Base-by-base conservation (phyloP, 2,888 invertebrate genomes). In the Phorcus lineatus region DNA sequence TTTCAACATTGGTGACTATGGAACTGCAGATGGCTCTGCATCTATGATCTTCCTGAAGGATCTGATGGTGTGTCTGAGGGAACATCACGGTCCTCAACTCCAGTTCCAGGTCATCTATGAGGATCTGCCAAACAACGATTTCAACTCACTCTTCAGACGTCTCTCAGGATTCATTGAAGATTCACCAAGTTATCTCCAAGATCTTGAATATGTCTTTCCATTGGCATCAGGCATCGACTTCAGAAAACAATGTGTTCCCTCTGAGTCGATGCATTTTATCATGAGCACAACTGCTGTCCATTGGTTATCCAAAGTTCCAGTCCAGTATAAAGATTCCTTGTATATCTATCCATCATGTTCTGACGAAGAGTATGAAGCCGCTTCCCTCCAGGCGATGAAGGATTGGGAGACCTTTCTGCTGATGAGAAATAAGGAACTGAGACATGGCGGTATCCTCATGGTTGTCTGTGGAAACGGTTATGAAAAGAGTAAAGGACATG, bases 41-140 rank as follows among this genome's bases (percentile, higher is more conserved):
- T 62, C 62, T 3, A 62, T 62, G 62, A 24, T n/a, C 28, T 62
- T 62, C 9, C 62, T 62, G 62, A 62, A 62, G 62, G 62, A 62
- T 13, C 31, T 62, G 62, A 28, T 62, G 62, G 62, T 7, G 9
- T 16, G 13, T 62, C 62, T 62, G 62, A 62, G 31, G 62, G 62
- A 28, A 62, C 62, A 28, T 22, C 62, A 62, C 9, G 62, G 62
- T 24, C 31, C 62, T 62, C 28, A 62, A 62, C 28, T 24, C 11
- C 62, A 62, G 62, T 62, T 62, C 62, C 62, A 62, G 31, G 62
- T 62, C 22, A 62, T 62, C 62, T 62, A 62, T 7, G 62, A 62
- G 17, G 62, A 62, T 28, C 28, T 28, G 62, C 16, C 22, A 28
- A 28, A 28, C 24, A 62, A 62, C 62, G 62, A 62, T n/a, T 62